Evolutionary conservation across 2,888 invertebrate species (phyloP).

Genomic region (Orchesellides sinensis): DNA sequence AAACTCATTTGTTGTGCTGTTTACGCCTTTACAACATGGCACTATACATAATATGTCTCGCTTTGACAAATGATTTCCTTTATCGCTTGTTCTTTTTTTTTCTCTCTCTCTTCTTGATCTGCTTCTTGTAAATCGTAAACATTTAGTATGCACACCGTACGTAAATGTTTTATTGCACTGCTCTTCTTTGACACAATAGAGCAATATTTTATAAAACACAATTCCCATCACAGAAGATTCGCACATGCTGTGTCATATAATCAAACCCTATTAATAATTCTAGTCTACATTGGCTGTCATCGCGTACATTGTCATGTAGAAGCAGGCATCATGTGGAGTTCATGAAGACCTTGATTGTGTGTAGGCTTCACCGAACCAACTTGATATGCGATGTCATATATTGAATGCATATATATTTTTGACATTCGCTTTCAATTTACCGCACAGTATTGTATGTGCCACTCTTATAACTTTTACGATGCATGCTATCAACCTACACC

Average conservation of each 20-base stretch:
- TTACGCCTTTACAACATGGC: background rate
- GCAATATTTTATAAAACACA: conserved; percentile 35
- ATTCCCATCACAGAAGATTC: conserved; percentile 28
- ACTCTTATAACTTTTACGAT: conserved; percentile 15
- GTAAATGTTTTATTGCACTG: background rate
- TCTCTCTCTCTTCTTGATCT: background rate
- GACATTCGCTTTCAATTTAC: too few species aligned
- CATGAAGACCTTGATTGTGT: background rate
- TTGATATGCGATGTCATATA: too few species aligned
- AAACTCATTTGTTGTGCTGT: background rate
- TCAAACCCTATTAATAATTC: conserved; percentile 29
- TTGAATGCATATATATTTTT: too few species aligned
- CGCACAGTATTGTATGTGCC: too few species aligned
- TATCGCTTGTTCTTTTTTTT: conserved; percentile 13
- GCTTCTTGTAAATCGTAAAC: background rate
- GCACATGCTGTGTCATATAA: conserved; percentile 16
- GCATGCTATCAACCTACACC: conserved; percentile 30
- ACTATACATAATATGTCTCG: background rate
- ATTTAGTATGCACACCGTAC: too few species aligned
- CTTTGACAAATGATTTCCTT: conserved; percentile 47
- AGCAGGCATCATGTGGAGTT: background rate
- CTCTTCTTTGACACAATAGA: conserved; percentile 33
- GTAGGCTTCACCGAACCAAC: background rate
- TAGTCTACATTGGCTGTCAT: conserved; percentile 33
- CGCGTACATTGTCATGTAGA: background rate